Base-by-base conservation (phyloP, 2,888 invertebrate genomes). In the Eupelmus urozonus region DNA sequence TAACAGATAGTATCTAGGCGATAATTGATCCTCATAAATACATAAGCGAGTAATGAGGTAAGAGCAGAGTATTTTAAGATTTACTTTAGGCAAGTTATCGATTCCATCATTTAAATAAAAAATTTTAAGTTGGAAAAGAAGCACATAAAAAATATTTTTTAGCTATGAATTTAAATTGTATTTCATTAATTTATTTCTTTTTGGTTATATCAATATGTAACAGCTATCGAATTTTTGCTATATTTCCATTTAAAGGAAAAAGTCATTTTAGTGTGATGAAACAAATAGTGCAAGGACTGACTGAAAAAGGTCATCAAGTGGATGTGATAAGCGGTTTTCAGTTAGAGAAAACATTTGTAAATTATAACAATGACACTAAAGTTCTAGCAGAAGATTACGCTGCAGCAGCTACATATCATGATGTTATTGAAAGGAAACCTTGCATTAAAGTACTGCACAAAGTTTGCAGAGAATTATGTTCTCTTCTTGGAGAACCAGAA, bases 271-370 rank as follows among this genome's bases (percentile, higher is more conserved):
- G 40, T 23, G 59, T 80, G 4, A 11, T 70, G 0, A 42, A 65
- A 25, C n/a, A 16, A 45, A 16, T 80, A 9, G 51, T 20, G 1
- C 70, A 77, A 63, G 59, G 34, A 0, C 51, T 77, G 4, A 65
- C 77, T 1, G 45, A 23, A 29, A 34, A 23, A 13, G 80, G 80
- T 4, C 80, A 80, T 59, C 66, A 77, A 29, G 76, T 80, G 11
- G 79, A 80, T 13, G 74, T 77, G 0, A 49, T 77, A 3, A 66
- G 66, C n/a, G 65, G 40, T 40, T 74, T 66, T 60, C 59, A 63
- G 13, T 25, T 59, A 11, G 57, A 65, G 11, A 49, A 77, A 18
- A 65, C 49, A 4, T 65, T 74, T 25, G 65, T 69, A 13, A 77
- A 77, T 45, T 80, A 74, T 16, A 81, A 79, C 0, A 76, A 79